Conservation (phyloP, 2,113 vertebrate species). For the Chamaea fasciata region DNA sequence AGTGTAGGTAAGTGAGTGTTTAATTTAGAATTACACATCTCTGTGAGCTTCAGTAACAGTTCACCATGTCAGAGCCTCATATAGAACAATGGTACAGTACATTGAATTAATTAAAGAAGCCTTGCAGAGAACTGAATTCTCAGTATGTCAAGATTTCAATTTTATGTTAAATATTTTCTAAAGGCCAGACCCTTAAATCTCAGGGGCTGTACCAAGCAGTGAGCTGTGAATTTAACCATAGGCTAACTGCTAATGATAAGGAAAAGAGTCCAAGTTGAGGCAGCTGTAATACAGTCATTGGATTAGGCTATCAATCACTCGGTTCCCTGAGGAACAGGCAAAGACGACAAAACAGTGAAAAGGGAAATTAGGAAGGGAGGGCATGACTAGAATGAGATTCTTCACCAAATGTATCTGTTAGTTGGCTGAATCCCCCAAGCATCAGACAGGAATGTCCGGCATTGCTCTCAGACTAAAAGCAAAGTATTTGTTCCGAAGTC, state of each 20-base stretch:
- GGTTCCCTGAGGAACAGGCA: conserved; percentile 74
- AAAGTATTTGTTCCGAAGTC: conserved; percentile 33
- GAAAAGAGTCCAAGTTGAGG: conserved; percentile 81
- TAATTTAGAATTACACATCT: conserved; percentile 77
- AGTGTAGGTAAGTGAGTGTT: conserved; percentile 66
- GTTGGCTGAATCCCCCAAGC: conserved; percentile 59
- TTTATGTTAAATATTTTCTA: conserved; percentile 93
- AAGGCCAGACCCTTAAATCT: conserved; percentile 92
- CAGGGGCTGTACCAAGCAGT: conserved; percentile 83
- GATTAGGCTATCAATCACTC: conserved; percentile 89
- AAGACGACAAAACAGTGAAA: conserved; percentile 81
- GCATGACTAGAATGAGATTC: conserved; percentile 80
- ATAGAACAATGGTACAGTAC: conserved; percentile 76
- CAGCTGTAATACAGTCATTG: conserved; percentile 83
- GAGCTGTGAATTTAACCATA: conserved; percentile 90
- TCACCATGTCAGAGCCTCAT: conserved; percentile 71
- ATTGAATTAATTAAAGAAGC: conserved; percentile 86
- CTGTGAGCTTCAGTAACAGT: conserved; percentile 72
- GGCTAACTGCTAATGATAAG: conserved; percentile 92
- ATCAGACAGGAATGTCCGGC: conserved; percentile 44
- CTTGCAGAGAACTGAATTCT: conserved; percentile 81
- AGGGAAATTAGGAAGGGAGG: conserved; percentile 79
- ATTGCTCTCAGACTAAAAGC: conserved; percentile 48
- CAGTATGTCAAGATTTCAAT: conserved; percentile 88
- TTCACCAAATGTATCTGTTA: conserved; percentile 70